Conservation (phyloP, 2,797 vertebrate genomes). For the Neoniphon sammara region DNA sequence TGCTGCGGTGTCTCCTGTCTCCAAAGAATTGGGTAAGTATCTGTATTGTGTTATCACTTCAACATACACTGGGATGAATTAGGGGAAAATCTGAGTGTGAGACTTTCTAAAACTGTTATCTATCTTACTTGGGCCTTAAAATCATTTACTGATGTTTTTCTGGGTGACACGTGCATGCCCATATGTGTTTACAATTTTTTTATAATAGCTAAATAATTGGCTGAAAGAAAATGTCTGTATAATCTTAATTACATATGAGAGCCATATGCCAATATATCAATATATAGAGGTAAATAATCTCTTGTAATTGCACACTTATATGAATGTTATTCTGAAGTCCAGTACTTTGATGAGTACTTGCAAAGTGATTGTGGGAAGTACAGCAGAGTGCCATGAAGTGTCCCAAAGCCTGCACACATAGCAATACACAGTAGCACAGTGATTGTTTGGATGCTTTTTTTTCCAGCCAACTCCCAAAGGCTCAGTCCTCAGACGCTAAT, state of each 20-base stretch:
- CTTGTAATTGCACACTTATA: not conserved
- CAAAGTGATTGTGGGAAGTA: not conserved
- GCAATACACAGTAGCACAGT: not conserved
- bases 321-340: not conserved
- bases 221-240: not conserved
- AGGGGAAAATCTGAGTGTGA: conserved; percentile 10
- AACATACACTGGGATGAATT: conserved; percentile 27
- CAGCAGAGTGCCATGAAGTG: too few relatives aligned
- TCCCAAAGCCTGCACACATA: not conserved
- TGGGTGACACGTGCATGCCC: not conserved
- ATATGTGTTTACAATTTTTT: not conserved
- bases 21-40: conserved; percentile 94
- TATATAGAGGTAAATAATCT: not conserved
- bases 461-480: conserved; percentile 49
- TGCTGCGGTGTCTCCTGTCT: conserved; percentile 92
- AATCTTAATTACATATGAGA: not conserved
- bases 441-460: conserved; percentile 45
- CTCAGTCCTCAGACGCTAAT: conserved; percentile 53
- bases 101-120: conserved; percentile 7
- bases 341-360: conserved; percentile 26
- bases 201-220: too few relatives aligned
- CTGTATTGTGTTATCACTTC: conserved; percentile 29
- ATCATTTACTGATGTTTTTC: conserved; percentile 11
- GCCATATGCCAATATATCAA: too few relatives aligned
- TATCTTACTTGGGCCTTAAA: not conserved